Conservation (phyloP, 2,797 vertebrate species). For the Takifugu ocellatus region DNA sequence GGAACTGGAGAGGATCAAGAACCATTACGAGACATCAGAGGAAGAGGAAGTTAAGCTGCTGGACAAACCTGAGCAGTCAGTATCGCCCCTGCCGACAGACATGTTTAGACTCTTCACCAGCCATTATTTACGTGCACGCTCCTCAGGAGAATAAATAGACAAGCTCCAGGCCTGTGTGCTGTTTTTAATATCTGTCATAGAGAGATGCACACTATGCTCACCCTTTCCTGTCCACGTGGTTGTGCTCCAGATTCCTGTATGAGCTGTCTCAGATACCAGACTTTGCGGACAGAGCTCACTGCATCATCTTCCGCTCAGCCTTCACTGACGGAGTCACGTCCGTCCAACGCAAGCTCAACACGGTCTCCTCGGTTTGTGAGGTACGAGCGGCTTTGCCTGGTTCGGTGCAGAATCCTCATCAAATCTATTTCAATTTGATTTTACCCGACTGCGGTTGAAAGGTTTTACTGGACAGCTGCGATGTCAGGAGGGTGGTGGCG, state of each 20-base stretch:
- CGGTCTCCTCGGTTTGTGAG: conserved; percentile 80
- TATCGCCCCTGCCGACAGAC: conserved; percentile 11
- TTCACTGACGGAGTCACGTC: conserved; percentile 84
- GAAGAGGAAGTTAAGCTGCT: conserved; percentile 88
- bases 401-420: too few species aligned
- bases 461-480: conserved; percentile 79
- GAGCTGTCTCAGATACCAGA: conserved; percentile 93
- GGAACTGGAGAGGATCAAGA: conserved; percentile 87
- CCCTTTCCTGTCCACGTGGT: neutral
- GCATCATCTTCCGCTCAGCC: conserved; percentile 89
- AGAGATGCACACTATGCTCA: neutral
- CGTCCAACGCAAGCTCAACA: conserved; percentile 81
- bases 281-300: conserved; percentile 86
- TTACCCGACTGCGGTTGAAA: conserved; percentile 35
- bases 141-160: neutral
- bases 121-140: neutral
- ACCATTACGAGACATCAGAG: conserved; percentile 85
- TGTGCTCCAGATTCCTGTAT: conserved; percentile 85
- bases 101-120: neutral
- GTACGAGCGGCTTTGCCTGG: conserved; percentile 51
- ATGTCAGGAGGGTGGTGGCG: conserved; percentile 85
- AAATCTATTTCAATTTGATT: too few species aligned
- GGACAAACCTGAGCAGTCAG: conserved; percentile 98
- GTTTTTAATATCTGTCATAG: neutral
- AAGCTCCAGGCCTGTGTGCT: neutral